Conservation (phyloP, 64 coral and sea anemone species). For the Platygyra sinensis region DNA sequence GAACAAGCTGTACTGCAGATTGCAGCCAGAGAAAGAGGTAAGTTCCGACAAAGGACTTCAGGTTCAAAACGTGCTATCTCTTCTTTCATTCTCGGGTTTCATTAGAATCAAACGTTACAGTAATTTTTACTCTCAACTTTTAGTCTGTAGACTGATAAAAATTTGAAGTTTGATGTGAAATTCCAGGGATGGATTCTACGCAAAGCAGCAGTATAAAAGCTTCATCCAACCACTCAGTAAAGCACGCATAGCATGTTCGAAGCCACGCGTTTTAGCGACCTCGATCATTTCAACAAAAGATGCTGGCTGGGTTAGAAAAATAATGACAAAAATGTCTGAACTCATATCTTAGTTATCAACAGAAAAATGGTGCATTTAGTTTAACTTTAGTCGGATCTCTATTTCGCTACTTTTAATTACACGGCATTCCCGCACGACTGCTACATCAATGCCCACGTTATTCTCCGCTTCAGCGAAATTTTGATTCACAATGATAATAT, state of each 20-base stretch:
- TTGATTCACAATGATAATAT: background rate
- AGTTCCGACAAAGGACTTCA: background rate
- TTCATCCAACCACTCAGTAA: background rate
- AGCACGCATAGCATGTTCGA: background rate
- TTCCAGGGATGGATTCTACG: background rate
- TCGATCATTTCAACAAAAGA: background rate
- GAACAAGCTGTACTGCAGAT: slow-evolving; percentile 54
- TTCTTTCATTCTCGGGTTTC: background rate
- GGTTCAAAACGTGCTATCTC: background rate
- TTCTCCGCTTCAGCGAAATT: background rate
- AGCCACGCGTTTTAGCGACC: background rate
- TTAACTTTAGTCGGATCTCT: background rate
- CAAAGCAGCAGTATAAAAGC: no score
- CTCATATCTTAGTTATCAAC: background rate
- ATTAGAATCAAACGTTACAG: background rate
- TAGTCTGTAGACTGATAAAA: background rate
- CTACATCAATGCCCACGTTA: background rate
- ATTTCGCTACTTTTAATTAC: background rate
- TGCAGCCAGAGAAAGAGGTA: slow-evolving; percentile 93
- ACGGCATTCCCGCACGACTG: background rate
- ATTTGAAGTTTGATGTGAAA: background rate
- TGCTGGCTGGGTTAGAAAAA: background rate
- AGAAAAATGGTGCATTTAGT: background rate
- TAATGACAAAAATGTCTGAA: background rate
- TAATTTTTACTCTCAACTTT: background rate